Conservation (phyloP, 2,888 invertebrate genomes). For the Augiades crinisus region DNA sequence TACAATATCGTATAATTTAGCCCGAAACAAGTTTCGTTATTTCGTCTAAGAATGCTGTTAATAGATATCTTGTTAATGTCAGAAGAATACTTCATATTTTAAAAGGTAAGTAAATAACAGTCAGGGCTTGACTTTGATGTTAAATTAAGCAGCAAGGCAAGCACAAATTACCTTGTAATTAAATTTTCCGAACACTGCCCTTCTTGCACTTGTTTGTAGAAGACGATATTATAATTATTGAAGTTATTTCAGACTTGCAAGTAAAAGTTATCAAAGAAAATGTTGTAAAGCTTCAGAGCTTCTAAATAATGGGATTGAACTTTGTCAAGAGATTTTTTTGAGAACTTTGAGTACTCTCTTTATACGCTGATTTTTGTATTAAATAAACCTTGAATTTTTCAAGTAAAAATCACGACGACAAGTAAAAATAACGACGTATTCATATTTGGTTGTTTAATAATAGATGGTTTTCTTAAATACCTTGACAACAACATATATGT, state of each 20-base stretch:
- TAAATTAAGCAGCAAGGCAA: background rate
- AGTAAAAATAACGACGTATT: background rate
- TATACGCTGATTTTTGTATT: background rate
- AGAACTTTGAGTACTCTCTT: slow-evolving; percentile 4
- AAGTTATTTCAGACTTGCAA: slow-evolving; percentile 3
- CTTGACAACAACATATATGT: too few relatives aligned
- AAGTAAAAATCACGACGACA: too few relatives aligned
- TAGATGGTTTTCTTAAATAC: too few relatives aligned
- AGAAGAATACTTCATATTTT: background rate
- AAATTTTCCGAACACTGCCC: background rate
- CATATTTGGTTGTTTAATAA: too few relatives aligned
- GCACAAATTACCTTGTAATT: background rate
- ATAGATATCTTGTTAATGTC: too few relatives aligned
- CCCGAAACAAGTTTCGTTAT: too few relatives aligned
- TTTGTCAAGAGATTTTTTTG: slow-evolving; percentile 12
- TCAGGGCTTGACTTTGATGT: background rate
- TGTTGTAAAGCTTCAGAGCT: slow-evolving; percentile 9
- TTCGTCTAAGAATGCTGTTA: too few relatives aligned
- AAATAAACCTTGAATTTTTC: slow-evolving; percentile 8
- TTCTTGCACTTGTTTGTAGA: slow-evolving; percentile 1
- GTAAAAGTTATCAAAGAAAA: slow-evolving; percentile 14
- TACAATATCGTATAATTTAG: too few relatives aligned
- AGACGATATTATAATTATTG: slow-evolving; percentile 12
- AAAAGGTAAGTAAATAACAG: background rate
- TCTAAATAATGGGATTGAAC: slow-evolving; percentile 8